These are phyloP conservation scores for Synergus japonicus DNA, from an alignment of 2,888 invertebrate genomes.

Conservation along the genomic window DNA sequence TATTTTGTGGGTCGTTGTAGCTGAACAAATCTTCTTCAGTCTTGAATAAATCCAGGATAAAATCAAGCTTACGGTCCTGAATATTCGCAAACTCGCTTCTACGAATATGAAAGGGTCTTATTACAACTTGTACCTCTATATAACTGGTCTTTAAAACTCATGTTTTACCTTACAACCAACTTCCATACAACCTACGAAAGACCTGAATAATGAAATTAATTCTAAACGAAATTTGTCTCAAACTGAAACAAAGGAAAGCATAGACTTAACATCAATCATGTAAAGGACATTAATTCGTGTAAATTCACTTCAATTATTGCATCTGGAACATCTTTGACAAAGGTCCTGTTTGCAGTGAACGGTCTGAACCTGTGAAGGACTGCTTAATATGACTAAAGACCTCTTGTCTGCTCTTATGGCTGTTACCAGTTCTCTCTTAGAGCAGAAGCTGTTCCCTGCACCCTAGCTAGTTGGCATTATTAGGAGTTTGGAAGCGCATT, in stretches of 20 bases:
- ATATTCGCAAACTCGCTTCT: not conserved
- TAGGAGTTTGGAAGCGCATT: constrained; percentile 37
- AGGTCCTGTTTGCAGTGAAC: not conserved
- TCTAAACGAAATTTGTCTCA: not conserved
- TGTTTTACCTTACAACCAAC: not conserved
- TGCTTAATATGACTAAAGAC: constrained; percentile 36
- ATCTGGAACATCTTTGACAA: constrained; percentile 18
- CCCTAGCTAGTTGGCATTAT: constrained; percentile 19
- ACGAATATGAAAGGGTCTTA: not conserved
- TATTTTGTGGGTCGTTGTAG: not conserved
- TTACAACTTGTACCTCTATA: not conserved
- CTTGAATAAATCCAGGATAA: constrained; percentile 7
- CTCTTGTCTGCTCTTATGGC: constrained; percentile 21
- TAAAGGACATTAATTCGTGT: not conserved
- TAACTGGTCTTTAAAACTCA: not conserved
- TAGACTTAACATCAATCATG: no score
- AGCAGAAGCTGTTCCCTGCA: constrained; percentile 31
- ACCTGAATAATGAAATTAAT: not conserved
- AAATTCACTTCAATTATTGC: not conserved
- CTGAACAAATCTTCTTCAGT: not conserved
- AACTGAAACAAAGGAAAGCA: not conserved
- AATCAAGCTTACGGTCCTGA: not conserved
- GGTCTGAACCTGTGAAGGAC: constrained; percentile 24
- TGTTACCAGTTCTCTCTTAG: constrained; percentile 28
- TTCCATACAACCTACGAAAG: no score